Evolutionary conservation across 2,113 vertebrate species (phyloP).

Genomic region (Sturnus vulgaris): DNA sequence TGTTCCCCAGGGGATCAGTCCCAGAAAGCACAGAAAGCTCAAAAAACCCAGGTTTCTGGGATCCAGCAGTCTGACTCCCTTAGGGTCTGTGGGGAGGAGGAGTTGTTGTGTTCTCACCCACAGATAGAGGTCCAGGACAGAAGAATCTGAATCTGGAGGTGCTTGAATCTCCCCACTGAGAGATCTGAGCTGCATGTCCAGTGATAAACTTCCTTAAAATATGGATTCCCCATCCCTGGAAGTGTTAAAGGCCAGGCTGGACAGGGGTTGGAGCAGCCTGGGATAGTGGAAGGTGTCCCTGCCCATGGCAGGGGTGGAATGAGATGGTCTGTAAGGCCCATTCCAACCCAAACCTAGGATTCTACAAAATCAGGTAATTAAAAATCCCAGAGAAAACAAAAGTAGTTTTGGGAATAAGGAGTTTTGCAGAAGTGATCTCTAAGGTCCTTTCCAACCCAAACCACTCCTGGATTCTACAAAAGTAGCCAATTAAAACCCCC

Average conservation of each 20-base stretch:
- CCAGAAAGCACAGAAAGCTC: no score
- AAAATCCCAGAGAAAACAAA: not conserved
- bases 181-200: not conserved
- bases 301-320: not conserved
- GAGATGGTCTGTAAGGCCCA: not conserved
- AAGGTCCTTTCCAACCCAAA: not conserved
- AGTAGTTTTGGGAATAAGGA: not conserved
- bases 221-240: not conserved
- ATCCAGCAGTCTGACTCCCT: not conserved
- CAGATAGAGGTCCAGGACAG: accelerated
- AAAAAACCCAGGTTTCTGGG: no score
- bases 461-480: not conserved
- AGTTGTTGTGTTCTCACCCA: not conserved
- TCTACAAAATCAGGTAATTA: not conserved
- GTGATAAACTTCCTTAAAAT: not conserved
- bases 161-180: not conserved
- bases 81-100: not conserved
- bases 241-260: not conserved
- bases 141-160: not conserved
- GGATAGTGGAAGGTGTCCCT: not conserved
- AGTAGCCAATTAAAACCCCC: not conserved
- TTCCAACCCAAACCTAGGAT: not conserved
- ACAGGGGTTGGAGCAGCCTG: not conserved
- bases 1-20: no score
- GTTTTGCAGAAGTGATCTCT: not conserved